Evolutionary conservation across 2,797 vertebrate species (phyloP).

Genomic region (Anguilla pacifica): DNA sequence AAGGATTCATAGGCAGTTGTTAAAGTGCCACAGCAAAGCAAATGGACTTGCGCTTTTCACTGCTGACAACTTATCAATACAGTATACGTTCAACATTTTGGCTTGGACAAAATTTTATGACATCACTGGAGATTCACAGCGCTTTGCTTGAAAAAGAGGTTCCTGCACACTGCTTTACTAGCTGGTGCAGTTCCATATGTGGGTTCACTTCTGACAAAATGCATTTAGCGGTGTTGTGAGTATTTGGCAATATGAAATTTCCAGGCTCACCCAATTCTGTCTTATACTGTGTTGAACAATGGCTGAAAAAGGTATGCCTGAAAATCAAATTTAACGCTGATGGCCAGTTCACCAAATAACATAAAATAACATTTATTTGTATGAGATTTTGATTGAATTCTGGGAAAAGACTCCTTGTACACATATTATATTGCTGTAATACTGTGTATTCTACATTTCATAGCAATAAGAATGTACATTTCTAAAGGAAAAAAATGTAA

Average conservation of each 20-base stretch:
- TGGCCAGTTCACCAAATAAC: neutral
- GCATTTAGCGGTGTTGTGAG: too few relatives aligned
- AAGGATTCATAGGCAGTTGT: neutral
- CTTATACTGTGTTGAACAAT: neutral
- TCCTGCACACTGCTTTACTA: neutral
- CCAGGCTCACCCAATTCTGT: too few relatives aligned
- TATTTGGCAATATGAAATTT: too few relatives aligned
- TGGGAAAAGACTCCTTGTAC: neutral
- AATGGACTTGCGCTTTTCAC: too few relatives aligned
- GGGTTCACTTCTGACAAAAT: neutral
- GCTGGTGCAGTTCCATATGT: neutral
- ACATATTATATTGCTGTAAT: neutral
- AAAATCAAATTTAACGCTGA: neutral
- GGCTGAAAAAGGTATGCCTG: neutral
- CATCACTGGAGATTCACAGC: neutral
- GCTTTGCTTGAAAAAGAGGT: neutral
- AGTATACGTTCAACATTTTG: neutral
- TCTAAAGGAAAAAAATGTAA: neutral
- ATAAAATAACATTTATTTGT: neutral
- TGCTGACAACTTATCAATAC: neutral
- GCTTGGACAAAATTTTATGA: neutral
- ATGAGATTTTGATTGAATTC: neutral
- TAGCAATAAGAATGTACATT: neutral
- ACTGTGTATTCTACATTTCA: neutral
- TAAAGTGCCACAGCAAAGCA: too few relatives aligned